Percentiles rank a stretch among this genome's conserved stretches.
phyloP scores from a whole-genome alignment of 2,797 vertebrate genomes.

The Lepus oiostolus region DNA sequence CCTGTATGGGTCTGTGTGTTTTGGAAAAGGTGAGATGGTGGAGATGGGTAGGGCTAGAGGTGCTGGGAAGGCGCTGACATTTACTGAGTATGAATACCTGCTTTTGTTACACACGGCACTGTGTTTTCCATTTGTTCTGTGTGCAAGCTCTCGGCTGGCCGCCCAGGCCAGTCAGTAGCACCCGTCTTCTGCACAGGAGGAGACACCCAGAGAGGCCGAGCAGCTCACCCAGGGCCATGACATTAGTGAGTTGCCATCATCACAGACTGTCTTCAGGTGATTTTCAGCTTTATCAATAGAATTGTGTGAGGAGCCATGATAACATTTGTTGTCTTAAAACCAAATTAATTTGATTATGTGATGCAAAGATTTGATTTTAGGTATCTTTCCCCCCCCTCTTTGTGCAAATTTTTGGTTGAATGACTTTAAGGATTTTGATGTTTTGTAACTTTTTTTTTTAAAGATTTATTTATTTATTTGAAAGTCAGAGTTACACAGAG shows the following conservation, averaged over 20 bases:
- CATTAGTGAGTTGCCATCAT: background rate
- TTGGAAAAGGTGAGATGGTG: background rate
- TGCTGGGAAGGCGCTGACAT: too few relatives aligned
- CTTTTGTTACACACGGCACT: background rate
- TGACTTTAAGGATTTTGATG: background rate
- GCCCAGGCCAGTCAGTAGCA: background rate
- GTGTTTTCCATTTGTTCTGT: background rate
- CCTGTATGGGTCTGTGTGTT: background rate
- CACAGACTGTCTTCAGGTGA: background rate
- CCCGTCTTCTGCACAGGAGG: background rate
- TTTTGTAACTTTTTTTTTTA: background rate
- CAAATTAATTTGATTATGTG: background rate
- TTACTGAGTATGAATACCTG: background rate
- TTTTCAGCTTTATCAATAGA: background rate
- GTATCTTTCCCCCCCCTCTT: background rate
- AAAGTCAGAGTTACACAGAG: too few relatives aligned
- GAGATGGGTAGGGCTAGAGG: background rate
- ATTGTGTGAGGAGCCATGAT: background rate
- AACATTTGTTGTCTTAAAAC: slow-evolving; percentile 34
- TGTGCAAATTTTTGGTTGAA: background rate
- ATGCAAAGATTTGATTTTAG: background rate
- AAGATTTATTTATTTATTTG: too few relatives aligned
- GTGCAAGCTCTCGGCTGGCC: background rate
- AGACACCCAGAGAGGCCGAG: background rate
- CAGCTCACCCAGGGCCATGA: background rate